phyloP scores from a whole-genome alignment of 2,113 vertebrate genomes.

The Periophthalmus modestus region DNA sequence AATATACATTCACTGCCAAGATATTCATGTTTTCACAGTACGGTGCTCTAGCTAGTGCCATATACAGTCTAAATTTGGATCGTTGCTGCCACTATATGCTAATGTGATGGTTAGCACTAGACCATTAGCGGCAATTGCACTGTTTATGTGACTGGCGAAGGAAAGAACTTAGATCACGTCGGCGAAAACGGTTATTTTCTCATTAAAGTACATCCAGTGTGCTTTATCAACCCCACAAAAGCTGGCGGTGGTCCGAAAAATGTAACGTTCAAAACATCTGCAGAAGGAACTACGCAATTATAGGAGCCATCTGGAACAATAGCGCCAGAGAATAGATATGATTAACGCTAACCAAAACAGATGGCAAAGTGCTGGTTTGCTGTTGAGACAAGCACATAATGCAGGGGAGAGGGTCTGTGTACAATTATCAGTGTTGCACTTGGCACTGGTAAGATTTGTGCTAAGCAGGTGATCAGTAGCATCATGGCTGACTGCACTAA shows the following conservation, averaged over 20 bases:
- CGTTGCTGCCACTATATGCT: constrained; percentile 25
- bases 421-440: constrained; percentile 69
- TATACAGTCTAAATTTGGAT: constrained; percentile 48
- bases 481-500: constrained; percentile 6
- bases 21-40: constrained; percentile 33
- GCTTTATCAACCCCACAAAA: constrained; percentile 52
- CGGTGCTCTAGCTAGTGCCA: constrained; percentile 17
- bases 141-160: constrained; percentile 49
- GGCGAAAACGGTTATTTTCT: constrained; percentile 68
- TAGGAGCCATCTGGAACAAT: constrained; percentile 87
- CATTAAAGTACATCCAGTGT: constrained; percentile 54
- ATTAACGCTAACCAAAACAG: constrained; percentile 79
- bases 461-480: neutral
- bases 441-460: constrained; percentile 2
- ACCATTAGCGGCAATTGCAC: constrained; percentile 63
- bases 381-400: constrained; percentile 75
- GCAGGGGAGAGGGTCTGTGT: constrained; percentile 65
- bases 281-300: constrained; percentile 90
- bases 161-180: constrained; percentile 56
- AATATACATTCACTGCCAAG: constrained; percentile 51
- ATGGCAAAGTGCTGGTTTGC: constrained; percentile 75
- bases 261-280: constrained; percentile 82
- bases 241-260: constrained; percentile 67
- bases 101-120: constrained; percentile 37
- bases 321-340: constrained; percentile 77